phyloP scores from a whole-genome alignment of 2,888 invertebrate genomes.

The Ellobium chinense region DNA sequence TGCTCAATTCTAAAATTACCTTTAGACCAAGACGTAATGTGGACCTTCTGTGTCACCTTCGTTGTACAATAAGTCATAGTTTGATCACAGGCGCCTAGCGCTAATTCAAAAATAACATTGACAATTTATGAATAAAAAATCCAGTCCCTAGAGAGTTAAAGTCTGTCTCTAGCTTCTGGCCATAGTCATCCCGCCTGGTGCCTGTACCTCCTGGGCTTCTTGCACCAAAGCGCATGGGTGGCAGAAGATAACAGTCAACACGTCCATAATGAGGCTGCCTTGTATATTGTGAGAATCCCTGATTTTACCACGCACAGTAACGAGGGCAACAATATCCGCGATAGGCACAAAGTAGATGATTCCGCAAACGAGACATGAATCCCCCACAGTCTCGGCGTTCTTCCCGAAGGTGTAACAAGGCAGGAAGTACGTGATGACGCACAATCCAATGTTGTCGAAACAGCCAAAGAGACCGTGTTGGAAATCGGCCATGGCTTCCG shows the following conservation, averaged over 20 bases:
- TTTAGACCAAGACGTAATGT: too few relatives aligned
- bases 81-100: too few relatives aligned
- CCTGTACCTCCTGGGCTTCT: conserved; percentile 29
- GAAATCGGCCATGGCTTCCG: conserved; percentile 55
- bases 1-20: too few relatives aligned
- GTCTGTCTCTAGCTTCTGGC: background rate
- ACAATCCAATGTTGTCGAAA: conserved; percentile 74
- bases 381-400: conserved; percentile 75
- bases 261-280: conserved; percentile 20
- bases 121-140: too few relatives aligned
- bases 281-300: conserved; percentile 10
- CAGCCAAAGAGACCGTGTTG: conserved; percentile 75
- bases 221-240: conserved; percentile 11
- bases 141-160: too few relatives aligned
- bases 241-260: background rate
- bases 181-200: conserved; percentile 7
- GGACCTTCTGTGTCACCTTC: too few relatives aligned
- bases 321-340: conserved; percentile 54
- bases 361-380: conserved; percentile 73
- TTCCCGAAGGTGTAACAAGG: conserved; percentile 77
- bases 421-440: conserved; percentile 72
- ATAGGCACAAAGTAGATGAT: conserved; percentile 67
- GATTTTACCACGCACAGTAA: conserved; percentile 12
- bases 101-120: too few relatives aligned
- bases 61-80: too few relatives aligned